Evolutionary conservation across 1,140 invertebrate species (phyloP).

Genomic region (Anoplolepis gracilipes): DNA sequence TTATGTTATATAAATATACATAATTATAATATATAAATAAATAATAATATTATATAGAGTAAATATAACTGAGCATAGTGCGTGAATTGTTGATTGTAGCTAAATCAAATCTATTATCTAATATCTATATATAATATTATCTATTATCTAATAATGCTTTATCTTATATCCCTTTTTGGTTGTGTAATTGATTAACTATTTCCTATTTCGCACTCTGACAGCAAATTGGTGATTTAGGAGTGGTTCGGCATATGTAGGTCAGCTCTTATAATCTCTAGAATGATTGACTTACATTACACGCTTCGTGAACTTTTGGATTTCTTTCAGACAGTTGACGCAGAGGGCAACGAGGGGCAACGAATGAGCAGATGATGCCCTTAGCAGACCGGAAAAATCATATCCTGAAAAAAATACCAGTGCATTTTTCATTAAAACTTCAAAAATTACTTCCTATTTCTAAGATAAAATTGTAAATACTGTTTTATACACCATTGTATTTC

Average conservation of each 20-base stretch:
- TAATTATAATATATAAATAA: neutral
- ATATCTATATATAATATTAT: no score
- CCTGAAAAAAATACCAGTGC: neutral
- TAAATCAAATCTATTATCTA: neutral
- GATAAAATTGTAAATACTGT: neutral
- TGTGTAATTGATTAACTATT: conserved; percentile 65
- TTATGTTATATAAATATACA: neutral
- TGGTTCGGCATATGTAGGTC: conserved; percentile 63
- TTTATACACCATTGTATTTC: neutral
- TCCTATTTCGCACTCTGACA: neutral
- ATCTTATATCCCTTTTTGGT: neutral
- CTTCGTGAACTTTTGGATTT: conserved; percentile 74
- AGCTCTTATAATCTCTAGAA: conserved; percentile 8
- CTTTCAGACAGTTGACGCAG: conserved; percentile 67
- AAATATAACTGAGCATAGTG: neutral
- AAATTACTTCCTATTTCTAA: neutral
- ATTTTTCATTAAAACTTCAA: neutral
- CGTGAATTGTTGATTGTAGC: neutral
- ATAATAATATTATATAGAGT: neutral
- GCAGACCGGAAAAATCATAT: conserved; percentile 45
- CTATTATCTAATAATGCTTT: neutral
- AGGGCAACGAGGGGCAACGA: conserved; percentile 49
- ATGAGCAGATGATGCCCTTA: conserved; percentile 46
- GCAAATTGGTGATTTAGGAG: conserved; percentile 56
- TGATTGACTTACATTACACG: conserved; percentile 77